Percentiles rank a stretch among this genome's conserved stretches.
Evolutionary conservation across 2,888 invertebrate species (phyloP).

Genomic region (Seira sanloemensis): DNA sequence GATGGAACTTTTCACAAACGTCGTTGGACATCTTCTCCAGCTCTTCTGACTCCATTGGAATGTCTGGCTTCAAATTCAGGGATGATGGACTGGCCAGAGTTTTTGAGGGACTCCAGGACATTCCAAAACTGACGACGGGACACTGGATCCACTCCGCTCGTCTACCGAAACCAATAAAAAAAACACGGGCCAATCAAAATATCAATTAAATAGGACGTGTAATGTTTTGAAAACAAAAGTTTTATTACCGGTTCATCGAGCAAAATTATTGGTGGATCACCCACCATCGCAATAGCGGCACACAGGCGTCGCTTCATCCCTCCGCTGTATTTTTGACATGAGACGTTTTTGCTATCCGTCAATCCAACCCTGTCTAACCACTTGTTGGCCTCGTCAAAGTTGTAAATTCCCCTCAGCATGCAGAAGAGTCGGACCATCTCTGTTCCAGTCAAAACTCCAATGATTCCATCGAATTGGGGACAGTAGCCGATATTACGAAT

Average conservation of each 20-base stretch:
- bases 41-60: conserved; percentile 45
- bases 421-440: conserved; percentile 86
- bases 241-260: conserved; percentile 83
- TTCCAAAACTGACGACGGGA: conserved; percentile 82
- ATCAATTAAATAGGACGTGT: no score
- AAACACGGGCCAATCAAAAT: no score
- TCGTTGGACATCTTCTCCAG: conserved; percentile 14
- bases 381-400: conserved; percentile 46
- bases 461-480: conserved; percentile 90
- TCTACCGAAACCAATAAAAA: no score
- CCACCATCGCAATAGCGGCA: conserved; percentile 85
- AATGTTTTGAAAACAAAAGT: no score
- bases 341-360: conserved; percentile 59
- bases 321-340: conserved; percentile 80
- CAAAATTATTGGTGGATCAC: conserved; percentile 82
- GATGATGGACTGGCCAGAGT: conserved; percentile 78
- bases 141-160: conserved; percentile 78
- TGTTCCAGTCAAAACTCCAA: conserved; percentile 85
- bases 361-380: conserved; percentile 70
- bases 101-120: not conserved
- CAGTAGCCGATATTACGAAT: conserved; percentile 84
- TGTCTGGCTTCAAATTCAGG: conserved; percentile 58
- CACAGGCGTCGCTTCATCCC: conserved; percentile 88
- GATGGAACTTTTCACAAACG: not conserved
- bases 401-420: conserved; percentile 82